These are phyloP conservation scores for Archocentrus centrarchus DNA, from an alignment of 2,113 vertebrate genomes.

Conservation along the genomic window DNA sequence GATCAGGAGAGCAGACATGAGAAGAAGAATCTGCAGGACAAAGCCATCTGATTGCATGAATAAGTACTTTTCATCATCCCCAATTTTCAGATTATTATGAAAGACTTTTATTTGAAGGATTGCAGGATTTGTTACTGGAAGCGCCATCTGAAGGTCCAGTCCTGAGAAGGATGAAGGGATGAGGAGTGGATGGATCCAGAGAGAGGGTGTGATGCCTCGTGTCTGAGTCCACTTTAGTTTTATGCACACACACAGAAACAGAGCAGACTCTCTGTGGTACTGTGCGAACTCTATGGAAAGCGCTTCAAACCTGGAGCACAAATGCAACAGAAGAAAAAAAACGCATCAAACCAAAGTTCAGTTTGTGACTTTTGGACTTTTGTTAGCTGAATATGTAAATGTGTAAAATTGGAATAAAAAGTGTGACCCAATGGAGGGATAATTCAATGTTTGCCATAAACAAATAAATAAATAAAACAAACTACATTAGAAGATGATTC, in stretches of 20 bases:
- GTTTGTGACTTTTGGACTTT: background rate
- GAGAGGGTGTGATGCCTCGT: slow-evolving; percentile 32
- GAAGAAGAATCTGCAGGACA: slow-evolving; percentile 71
- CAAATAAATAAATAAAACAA: background rate
- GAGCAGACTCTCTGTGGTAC: slow-evolving; percentile 76
- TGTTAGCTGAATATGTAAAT: background rate
- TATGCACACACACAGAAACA: slow-evolving; percentile 78
- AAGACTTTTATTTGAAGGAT: background rate
- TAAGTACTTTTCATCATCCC: background rate
- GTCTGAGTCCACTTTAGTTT: slow-evolving; percentile 51
- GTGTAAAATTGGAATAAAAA: accelerated
- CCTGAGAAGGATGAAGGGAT: slow-evolving; percentile 61
- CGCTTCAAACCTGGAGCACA: slow-evolving; percentile 60
- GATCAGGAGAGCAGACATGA: slow-evolving; percentile 75
- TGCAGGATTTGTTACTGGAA: slow-evolving; percentile 67
- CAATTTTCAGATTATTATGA: background rate
- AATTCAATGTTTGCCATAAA: background rate
- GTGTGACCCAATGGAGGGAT: background rate
- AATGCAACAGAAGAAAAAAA: slow-evolving; percentile 8
- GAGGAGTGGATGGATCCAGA: slow-evolving; percentile 76
- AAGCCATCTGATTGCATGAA: background rate
- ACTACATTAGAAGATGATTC: background rate
- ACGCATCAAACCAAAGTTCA: background rate
- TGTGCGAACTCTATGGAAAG: slow-evolving; percentile 82
- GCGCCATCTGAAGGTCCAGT: slow-evolving; percentile 67